phyloP scores from a whole-genome alignment of 2,797 vertebrate species.

The Myoxocephalus aenaeus region DNA sequence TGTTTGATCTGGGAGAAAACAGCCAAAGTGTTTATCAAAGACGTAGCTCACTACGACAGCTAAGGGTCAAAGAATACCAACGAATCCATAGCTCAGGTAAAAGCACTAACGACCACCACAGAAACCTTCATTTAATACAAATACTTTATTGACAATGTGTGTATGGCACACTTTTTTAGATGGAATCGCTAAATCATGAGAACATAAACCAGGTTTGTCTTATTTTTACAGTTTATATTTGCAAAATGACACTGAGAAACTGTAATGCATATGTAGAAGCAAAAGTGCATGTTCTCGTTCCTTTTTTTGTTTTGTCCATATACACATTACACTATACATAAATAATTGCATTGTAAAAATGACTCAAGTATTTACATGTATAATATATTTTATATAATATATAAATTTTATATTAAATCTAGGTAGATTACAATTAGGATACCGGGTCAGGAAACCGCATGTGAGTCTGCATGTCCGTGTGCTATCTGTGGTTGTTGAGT shows the following conservation, averaged over 20 bases:
- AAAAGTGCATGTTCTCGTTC: conserved; percentile 96
- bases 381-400: conserved; percentile 99
- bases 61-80: background rate
- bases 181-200: conserved; percentile 87
- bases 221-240: conserved; percentile 89
- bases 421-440: conserved; percentile 96
- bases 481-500: conserved; percentile 91
- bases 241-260: conserved; percentile 89
- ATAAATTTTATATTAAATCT: conserved; percentile 98
- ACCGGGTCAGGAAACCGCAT: conserved; percentile 69
- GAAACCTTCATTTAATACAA: conserved; percentile 85
- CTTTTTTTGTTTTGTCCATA: conserved; percentile 89
- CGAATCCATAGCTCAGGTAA: background rate
- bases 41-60: background rate
- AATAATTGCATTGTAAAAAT: conserved; percentile 99
- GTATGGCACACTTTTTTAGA: conserved; percentile 87
- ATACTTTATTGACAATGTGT: conserved; percentile 98
- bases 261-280: conserved; percentile 88
- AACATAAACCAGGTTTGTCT: conserved; percentile 87
- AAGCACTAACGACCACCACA: conserved; percentile 41
- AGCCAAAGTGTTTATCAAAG: background rate
- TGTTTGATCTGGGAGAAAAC: background rate
- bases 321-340: conserved; percentile 99
- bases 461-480: conserved; percentile 58
- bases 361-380: conserved; percentile 99